Evolutionary conservation across 1,140 invertebrate species (phyloP).

Genomic region (Geopemphigus sp.): DNA sequence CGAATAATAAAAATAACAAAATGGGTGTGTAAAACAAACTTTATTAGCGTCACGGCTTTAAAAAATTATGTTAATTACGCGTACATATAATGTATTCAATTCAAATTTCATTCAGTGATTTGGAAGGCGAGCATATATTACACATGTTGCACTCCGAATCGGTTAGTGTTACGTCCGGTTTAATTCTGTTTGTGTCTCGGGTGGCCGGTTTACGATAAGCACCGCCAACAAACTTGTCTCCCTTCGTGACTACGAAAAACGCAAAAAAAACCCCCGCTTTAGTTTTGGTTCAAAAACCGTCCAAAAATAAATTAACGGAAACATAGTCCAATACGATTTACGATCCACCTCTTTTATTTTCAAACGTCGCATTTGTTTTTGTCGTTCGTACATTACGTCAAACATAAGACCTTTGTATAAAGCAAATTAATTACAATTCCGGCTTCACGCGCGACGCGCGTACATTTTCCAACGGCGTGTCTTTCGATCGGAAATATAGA

Average conservation of each 20-base stretch:
- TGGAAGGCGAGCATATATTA: not conserved
- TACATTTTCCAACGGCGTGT: no score
- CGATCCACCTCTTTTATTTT: not conserved
- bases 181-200: not conserved
- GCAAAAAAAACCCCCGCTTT: not conserved
- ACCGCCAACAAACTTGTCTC: no score
- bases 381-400: not conserved
- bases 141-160: not conserved
- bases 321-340: not conserved
- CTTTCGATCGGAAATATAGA: no score
- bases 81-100: not conserved
- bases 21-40: not conserved
- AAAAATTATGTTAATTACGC: conserved; percentile 5
- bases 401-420: no score
- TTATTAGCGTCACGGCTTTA: not conserved
- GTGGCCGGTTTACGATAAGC: not conserved
- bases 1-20: not conserved
- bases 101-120: conserved; percentile 8
- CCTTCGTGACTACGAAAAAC: no score
- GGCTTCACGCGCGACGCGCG: no score
- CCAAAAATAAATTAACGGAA: not conserved
- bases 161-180: conserved; percentile 16
- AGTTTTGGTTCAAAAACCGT: not conserved
- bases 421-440: no score
- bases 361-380: not conserved